Conservation (phyloP, 1,140 invertebrate species). For the Ostrea denselamellosa region DNA sequence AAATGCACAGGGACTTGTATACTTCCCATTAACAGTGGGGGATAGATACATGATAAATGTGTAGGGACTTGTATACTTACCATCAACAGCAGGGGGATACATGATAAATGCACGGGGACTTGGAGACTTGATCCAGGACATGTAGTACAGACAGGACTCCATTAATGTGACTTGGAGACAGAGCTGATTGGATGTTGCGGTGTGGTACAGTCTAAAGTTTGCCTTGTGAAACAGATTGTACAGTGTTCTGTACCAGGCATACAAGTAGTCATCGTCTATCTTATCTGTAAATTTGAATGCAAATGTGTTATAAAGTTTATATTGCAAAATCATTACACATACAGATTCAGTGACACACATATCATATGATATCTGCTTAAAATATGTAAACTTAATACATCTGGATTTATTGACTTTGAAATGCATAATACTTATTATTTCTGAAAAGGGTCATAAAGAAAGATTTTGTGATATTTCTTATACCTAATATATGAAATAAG, state of each 20-base stretch:
- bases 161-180: conserved; percentile 77
- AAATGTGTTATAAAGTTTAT: background rate
- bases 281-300: conserved; percentile 67
- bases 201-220: conserved; percentile 74
- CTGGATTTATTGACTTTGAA: background rate
- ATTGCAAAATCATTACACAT: background rate
- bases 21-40: no score
- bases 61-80: conserved; percentile 54
- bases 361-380: background rate
- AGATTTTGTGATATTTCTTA: no score
- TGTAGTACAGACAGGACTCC: conserved; percentile 76
- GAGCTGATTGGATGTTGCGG: conserved; percentile 69
- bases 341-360: background rate
- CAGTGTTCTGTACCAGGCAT: conserved; percentile 74
- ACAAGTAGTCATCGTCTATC: conserved; percentile 76
- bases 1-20: conserved; percentile 67
- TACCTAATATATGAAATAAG: no score
- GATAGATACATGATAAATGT: no score
- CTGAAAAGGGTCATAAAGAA: no score
- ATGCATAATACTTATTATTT: background rate
- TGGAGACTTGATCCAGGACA: conserved; percentile 74
- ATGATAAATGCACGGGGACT: conserved; percentile 70
- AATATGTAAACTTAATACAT: background rate
- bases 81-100: conserved; percentile 75
- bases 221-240: conserved; percentile 72